A percentile compares a stretch with the other conserved stretches of the same genome.
These are phyloP conservation scores for Calyptommatus sinebrachiatus DNA, from an alignment of 2,113 vertebrate genomes.

Conservation along the genomic window DNA sequence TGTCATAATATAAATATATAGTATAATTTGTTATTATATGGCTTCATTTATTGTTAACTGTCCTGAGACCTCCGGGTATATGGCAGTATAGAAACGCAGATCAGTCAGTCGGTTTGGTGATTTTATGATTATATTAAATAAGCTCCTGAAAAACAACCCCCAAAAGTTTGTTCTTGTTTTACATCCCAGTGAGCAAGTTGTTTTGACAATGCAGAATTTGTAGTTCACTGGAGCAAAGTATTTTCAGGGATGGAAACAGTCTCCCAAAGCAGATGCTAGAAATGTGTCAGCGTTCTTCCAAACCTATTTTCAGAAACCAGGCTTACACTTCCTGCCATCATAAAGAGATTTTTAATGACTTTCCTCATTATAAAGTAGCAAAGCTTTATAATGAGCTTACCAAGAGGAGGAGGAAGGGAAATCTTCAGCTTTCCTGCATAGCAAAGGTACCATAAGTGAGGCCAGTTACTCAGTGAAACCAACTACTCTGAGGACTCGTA, in stretches of 20 bases:
- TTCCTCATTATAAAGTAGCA: neutral
- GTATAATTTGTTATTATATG: too few species aligned
- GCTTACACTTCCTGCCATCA: rapidly evolving
- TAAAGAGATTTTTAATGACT: rapidly evolving
- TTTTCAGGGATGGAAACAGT: conserved; percentile 26
- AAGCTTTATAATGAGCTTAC: too few species aligned
- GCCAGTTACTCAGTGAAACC: too few species aligned
- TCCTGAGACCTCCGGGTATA: too few species aligned
- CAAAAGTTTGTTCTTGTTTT: conserved; percentile 47
- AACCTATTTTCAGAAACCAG: neutral
- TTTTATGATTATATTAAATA: neutral
- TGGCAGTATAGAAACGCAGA: too few species aligned
- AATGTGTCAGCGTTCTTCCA: rapidly evolving
- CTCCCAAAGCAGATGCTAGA: conserved; percentile 39
- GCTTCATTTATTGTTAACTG: too few species aligned
- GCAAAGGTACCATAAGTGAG: too few species aligned
- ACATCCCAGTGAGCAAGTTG: conserved; percentile 51
- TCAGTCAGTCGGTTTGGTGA: too few species aligned
- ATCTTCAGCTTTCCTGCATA: too few species aligned
- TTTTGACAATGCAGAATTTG: conserved; percentile 62
- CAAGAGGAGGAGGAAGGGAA: too few species aligned
- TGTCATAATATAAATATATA: too few species aligned
- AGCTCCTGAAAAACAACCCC: conserved; percentile 22
- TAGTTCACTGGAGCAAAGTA: conserved; percentile 55
- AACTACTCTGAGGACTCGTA: too few species aligned